These are phyloP conservation scores for Himalopsyche japonica DNA, from an alignment of 2,888 invertebrate genomes.

Conservation along the genomic window DNA sequence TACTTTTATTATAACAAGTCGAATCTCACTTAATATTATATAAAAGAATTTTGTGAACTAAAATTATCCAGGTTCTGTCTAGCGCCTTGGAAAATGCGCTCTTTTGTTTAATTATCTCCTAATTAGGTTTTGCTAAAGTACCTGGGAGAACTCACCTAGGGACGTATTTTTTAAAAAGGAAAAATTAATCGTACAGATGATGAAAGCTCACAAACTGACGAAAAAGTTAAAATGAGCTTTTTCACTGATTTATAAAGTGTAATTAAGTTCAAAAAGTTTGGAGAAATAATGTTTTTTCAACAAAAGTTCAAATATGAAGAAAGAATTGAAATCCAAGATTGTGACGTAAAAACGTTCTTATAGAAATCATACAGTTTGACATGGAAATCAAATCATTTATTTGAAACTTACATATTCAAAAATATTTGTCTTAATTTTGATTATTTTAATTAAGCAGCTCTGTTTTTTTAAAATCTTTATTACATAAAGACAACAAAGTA, in stretches of 20 bases:
- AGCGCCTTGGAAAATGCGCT: not conserved
- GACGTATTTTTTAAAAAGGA: not conserved
- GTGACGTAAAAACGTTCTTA: not conserved
- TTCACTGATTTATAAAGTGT: not conserved
- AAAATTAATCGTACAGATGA: not conserved
- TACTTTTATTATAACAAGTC: too few relatives aligned
- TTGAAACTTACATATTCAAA: too few relatives aligned
- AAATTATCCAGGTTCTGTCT: not conserved
- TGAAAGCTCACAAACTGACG: not conserved
- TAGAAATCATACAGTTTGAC: too few relatives aligned
- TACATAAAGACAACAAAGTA: too few relatives aligned
- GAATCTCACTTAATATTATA: too few relatives aligned
- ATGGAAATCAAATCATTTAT: too few relatives aligned
- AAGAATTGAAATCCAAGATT: not conserved
- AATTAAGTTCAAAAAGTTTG: not conserved
- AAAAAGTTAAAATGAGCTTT: not conserved
- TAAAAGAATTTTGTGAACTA: not conserved
- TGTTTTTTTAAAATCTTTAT: too few relatives aligned
- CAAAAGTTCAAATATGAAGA: not conserved
- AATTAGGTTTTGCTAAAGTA: not conserved
- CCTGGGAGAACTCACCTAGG: not conserved
- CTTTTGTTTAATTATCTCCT: not conserved
- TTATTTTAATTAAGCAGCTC: too few relatives aligned
- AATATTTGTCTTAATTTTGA: too few relatives aligned
- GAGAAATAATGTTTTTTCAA: not conserved